Evolutionary conservation across 2,797 vertebrate genomes (phyloP).

Genomic region (Silurus aristotelis): DNA sequence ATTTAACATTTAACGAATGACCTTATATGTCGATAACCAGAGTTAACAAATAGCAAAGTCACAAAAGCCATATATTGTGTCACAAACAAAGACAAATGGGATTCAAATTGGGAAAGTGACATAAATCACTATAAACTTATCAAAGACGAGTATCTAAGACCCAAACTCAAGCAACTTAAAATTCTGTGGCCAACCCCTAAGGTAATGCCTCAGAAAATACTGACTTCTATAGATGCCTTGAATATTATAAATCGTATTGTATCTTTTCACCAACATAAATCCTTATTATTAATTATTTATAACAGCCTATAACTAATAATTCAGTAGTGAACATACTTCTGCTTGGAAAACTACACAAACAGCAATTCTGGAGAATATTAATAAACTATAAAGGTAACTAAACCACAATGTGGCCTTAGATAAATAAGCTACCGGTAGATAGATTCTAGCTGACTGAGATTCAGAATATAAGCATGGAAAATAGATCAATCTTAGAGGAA

Average conservation of each 20-base stretch:
- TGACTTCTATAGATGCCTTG: neutral
- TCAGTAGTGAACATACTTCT: neutral
- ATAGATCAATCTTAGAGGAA: neutral
- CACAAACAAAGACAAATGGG: neutral
- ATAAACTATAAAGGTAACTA: neutral
- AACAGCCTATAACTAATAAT: conserved; percentile 3
- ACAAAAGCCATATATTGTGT: neutral
- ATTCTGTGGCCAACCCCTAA: neutral
- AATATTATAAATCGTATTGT: neutral
- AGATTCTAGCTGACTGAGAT: neutral
- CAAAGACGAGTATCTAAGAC: neutral
- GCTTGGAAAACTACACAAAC: neutral
- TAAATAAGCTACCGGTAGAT: no score
- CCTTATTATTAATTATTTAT: neutral
- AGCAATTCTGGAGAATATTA: neutral
- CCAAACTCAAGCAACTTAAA: neutral
- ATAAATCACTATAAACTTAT: neutral
- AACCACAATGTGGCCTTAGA: no score
- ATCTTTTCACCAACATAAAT: neutral
- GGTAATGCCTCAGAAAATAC: neutral
- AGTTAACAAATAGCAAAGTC: neutral
- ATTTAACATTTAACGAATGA: neutral
- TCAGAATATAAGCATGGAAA: neutral
- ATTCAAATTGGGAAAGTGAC: neutral
- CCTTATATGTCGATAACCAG: neutral